Evolutionary conservation across 2,888 invertebrate species (phyloP), one percentile per base, ranked within the genome.

Genomic region (Drosophila picticornis): DNA sequence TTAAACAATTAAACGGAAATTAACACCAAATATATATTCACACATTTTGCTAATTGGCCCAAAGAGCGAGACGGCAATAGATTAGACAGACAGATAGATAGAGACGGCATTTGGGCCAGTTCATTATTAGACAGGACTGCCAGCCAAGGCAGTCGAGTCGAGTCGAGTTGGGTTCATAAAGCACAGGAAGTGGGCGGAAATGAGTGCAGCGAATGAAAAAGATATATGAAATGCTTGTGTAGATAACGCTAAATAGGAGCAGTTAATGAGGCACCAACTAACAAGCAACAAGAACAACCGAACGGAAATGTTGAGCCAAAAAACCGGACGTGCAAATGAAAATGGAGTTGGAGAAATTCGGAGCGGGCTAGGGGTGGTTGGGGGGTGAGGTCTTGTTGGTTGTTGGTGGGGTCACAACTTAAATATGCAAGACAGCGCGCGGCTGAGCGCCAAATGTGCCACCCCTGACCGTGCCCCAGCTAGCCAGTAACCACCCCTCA

Each of bases 1-100:
- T 84, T 87, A 85, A 85, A 85, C 87, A 85, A 85, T 85, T 85
- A 85, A 87, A 87, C 85, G 85, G 85, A 85, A 85, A 85, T 85
- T 85, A 85, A 75, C 85, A 87, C 84, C 64, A 84, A 83, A 84
- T 77, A 84, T 82, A 40, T 50, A 78, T 84, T 81, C 84, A 80
- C 62, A 63, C 83, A 81, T 64, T 80, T 82, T 59, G 69, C 81
- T 82, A 82, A 82, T 82, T 82, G 81, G 66, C 46, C 55, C 16
- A 25, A 38, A 31, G 40, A 48, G 27, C 34, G 27, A 64, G 56
- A 32, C 10, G n/a, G 57, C 16, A 34, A 55, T 27, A 13, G 5
- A 31, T 7, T 7, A 3, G 9, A 52, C 46, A 27, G 25, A 22
- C 10, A 22, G 25, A 25, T 6, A 22, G 58, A 27, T 27, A 27